Evolutionary conservation across 2,113 vertebrate genomes (phyloP).

Genomic region (Bubo blakistoni): DNA sequence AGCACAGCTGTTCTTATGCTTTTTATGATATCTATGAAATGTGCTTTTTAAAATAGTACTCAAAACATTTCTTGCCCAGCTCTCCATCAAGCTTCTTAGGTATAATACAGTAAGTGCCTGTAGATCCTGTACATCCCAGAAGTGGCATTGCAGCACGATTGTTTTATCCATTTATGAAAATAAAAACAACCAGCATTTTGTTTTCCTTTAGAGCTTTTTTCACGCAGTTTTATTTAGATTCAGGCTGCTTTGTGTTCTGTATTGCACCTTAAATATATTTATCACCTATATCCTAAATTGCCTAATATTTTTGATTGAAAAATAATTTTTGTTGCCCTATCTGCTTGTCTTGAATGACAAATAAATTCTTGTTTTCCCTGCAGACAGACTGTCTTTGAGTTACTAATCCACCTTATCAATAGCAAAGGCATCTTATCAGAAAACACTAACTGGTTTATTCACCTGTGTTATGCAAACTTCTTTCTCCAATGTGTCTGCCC

Average conservation of each 20-base stretch:
- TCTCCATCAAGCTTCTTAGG: background rate
- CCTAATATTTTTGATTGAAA: background rate
- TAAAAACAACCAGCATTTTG: background rate
- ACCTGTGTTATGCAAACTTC: background rate
- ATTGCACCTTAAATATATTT: background rate
- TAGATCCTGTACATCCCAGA: background rate
- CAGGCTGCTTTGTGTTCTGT: background rate
- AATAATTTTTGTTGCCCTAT: background rate
- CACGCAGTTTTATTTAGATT: background rate
- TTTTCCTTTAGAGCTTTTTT: background rate
- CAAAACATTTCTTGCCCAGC: background rate
- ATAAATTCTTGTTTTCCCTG: slow-evolving; percentile 2
- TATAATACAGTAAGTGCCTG: background rate
- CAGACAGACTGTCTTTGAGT: background rate
- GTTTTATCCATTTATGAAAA: background rate
- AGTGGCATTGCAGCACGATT: background rate
- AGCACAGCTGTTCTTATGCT: background rate
- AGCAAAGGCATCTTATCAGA: background rate
- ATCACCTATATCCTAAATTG: background rate
- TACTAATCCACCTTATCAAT: background rate
- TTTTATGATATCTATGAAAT: background rate
- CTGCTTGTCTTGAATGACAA: background rate
- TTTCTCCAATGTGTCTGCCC: background rate
- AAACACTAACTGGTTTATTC: background rate
- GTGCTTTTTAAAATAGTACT: background rate